Base-by-base conservation (phyloP, 2,797 vertebrate genomes). In the Cetoscarus ocellatus region DNA sequence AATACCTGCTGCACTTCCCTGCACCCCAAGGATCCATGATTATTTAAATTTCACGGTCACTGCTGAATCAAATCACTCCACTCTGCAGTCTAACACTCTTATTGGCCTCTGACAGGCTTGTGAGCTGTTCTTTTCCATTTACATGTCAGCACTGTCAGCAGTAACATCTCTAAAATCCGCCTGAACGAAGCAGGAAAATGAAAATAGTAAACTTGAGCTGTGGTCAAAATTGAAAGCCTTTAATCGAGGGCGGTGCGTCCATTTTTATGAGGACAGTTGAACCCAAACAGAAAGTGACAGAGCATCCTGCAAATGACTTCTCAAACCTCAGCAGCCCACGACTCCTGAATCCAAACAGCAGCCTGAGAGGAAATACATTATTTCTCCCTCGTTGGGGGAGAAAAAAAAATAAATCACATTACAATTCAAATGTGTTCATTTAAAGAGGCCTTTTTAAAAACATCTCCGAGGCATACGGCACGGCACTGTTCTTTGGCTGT, bases 381-480 rank as follows among this genome's bases (percentile, higher is more conserved):
- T 68, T 84, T 81, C 68, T 60, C 67, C 57, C 69, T 69, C 44
- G 34, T 80, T 77, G 66, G 12, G 4, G 3, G 49, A 43, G 27
- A 27, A 27, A 27, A 27, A n/a, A 27, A 68, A 54, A 79, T 42
- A 86, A 91, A 90, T 90, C 60, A 84, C 88, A 90, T 92, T 92
- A 89, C 79, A 77, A 91, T 91, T 93, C 88, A 90, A 91, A 92
- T 88, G 87, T 90, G 86, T 88, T 92, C 88, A 89, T 91, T 91
- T 90, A 87, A 88, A 85, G 68, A 82, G 80, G 67, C 77, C 66
- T 72, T 78, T 90, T 86, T 81, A 88, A 90, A 86, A 87, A 87
- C 69, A 87, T 89, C 91, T 91, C 77, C n/a, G 54, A 88, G 89
- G 85, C 85, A 84, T 77, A 58, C 50, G 6, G 69, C 60, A 5